phyloP scores from a whole-genome alignment of 2,113 vertebrate species.

The Oryzias curvinotus region DNA sequence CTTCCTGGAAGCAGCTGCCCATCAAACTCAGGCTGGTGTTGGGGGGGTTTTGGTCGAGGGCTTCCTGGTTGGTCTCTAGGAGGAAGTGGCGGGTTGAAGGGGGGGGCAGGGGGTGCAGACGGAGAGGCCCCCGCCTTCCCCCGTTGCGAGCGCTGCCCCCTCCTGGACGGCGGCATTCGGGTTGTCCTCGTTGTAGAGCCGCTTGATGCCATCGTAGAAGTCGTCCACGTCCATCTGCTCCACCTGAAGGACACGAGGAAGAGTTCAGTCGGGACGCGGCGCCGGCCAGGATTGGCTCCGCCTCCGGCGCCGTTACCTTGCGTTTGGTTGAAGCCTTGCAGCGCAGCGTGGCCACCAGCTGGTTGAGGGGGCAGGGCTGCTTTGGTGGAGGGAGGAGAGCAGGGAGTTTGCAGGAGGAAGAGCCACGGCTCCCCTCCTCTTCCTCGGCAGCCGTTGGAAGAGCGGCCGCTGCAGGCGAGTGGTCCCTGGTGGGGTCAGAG shows the following conservation, averaged over 20 bases:
- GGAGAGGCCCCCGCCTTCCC: constrained; percentile 49
- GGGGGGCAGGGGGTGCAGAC: constrained; percentile 88
- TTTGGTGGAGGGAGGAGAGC: constrained; percentile 46
- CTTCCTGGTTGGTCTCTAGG: constrained; percentile 71
- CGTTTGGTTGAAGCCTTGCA: constrained; percentile 90
- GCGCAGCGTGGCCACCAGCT: constrained; percentile 67
- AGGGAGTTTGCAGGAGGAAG: constrained; percentile 65
- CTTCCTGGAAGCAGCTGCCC: background rate
- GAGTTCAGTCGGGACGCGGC: no score
- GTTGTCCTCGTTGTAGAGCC: constrained; percentile 92
- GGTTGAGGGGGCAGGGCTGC: constrained; percentile 47
- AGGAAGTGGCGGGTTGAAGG: constrained; percentile 86
- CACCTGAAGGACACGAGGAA: constrained; percentile 66
- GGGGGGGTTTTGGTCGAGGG: constrained; percentile 28
- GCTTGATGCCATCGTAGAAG: constrained; percentile 95
- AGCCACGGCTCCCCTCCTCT: constrained; percentile 44
- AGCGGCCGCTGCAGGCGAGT: background rate
- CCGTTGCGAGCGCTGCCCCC: constrained; percentile 54
- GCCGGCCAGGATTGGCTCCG: no score
- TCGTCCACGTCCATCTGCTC: constrained; percentile 97
- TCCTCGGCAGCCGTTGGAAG: constrained; percentile 21
- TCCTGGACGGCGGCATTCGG: constrained; percentile 63
- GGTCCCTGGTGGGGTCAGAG: constrained; percentile 41
- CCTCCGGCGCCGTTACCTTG: constrained; percentile 68
- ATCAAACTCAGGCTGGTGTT: background rate